These are phyloP conservation scores for Stegodyphus dumicola DNA, from an alignment of 1,140 invertebrate genomes.

Conservation along the genomic window DNA sequence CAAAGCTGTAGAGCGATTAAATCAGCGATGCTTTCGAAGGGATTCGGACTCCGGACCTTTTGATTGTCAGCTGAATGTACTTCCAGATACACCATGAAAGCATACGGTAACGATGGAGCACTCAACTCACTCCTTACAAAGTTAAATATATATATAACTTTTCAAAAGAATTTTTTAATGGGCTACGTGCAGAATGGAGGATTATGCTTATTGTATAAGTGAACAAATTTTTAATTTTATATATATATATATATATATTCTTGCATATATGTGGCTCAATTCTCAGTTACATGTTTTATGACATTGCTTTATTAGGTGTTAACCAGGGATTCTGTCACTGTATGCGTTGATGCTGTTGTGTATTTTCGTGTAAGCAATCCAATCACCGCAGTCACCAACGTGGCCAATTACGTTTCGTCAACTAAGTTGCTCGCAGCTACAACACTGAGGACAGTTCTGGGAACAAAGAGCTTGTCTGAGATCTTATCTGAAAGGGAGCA, in stretches of 20 bases:
- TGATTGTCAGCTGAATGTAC: no score
- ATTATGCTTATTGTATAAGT: neutral
- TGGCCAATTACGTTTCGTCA: conserved; percentile 71
- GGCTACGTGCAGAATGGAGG: neutral
- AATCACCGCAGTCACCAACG: conserved; percentile 74
- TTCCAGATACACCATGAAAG: no score
- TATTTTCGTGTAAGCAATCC: conserved; percentile 76
- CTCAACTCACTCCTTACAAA: no score
- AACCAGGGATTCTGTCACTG: conserved; percentile 76
- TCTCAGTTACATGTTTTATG: neutral
- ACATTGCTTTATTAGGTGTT: conserved; percentile 71
- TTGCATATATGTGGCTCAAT: no score
- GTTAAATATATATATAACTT: no score
- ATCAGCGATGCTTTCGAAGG: no score
- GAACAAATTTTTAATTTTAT: no score
- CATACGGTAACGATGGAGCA: no score
- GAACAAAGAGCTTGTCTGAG: conserved; percentile 72
- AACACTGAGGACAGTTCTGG: conserved; percentile 72
- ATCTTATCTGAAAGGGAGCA: conserved; percentile 72
- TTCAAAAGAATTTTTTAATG: neutral
- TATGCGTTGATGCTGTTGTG: conserved; percentile 75
- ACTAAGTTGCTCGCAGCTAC: conserved; percentile 68
- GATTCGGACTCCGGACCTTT: no score
- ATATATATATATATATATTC: no score
- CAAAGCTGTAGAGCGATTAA: no score